phyloP scores from a whole-genome alignment of 2,113 vertebrate species.

The Anoplopoma fimbria region DNA sequence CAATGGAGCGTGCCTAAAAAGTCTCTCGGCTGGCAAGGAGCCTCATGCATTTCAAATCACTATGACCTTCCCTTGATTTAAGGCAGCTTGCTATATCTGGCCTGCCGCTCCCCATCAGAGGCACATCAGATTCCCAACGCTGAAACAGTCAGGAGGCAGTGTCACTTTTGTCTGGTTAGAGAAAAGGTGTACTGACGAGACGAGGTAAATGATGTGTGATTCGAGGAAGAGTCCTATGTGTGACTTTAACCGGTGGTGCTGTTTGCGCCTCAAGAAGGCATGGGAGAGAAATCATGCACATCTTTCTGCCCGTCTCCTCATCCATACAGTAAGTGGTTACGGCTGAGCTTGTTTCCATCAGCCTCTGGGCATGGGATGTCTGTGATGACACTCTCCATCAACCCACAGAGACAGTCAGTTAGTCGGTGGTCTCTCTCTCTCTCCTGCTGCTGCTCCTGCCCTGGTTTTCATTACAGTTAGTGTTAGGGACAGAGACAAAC shows the following conservation, averaged over 20 bases:
- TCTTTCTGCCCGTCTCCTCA: slow-evolving; percentile 61
- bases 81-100: slow-evolving; percentile 49
- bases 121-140: slow-evolving; percentile 34
- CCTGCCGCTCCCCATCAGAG: slow-evolving; percentile 37
- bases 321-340: slow-evolving; percentile 65
- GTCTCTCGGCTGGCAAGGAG: slow-evolving; percentile 63
- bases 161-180: slow-evolving; percentile 57
- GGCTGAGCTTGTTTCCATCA: slow-evolving; percentile 75
- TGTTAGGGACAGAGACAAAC: slow-evolving; percentile 73
- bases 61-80: slow-evolving; percentile 72
- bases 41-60: slow-evolving; percentile 81
- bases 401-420: slow-evolving; percentile 54
- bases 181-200: slow-evolving; percentile 38
- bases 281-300: slow-evolving; percentile 69
- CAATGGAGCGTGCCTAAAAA: slow-evolving; percentile 77
- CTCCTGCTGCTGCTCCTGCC: slow-evolving; percentile 45
- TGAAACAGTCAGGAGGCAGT: slow-evolving; percentile 37
- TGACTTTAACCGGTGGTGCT: slow-evolving; percentile 44
- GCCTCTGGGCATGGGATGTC: slow-evolving; percentile 73
- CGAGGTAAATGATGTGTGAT: slow-evolving; percentile 66
- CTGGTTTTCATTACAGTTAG: slow-evolving; percentile 80
- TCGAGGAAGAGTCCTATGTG: slow-evolving; percentile 42
- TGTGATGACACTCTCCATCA: slow-evolving; percentile 78
- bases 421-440: slow-evolving; percentile 36
- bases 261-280: slow-evolving; percentile 47